A percentile compares a stretch with the other conserved stretches of the same genome.
These are phyloP conservation scores for Propithecus perrieri DNA, from an alignment of 2,797 vertebrate species.

Conservation along the genomic window DNA sequence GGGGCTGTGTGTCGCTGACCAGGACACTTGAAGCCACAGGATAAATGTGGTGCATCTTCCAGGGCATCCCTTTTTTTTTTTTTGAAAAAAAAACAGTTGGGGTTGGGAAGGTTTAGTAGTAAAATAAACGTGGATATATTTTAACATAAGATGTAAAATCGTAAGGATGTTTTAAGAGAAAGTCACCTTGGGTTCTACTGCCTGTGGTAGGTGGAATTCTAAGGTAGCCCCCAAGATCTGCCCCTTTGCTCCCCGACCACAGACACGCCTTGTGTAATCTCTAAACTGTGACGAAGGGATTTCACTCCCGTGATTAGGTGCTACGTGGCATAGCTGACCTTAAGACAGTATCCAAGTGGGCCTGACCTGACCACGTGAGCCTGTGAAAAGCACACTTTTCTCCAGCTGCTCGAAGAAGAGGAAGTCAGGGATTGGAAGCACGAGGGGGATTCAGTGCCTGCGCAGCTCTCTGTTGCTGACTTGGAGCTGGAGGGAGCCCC, in stretches of 20 bases:
- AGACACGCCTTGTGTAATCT: background rate
- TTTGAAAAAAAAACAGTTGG: background rate
- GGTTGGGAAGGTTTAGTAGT: conserved; percentile 64
- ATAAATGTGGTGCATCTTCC: conserved; percentile 56
- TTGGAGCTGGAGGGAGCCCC: background rate
- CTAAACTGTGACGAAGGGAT: background rate
- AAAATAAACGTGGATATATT: conserved; percentile 79
- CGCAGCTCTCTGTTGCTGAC: background rate
- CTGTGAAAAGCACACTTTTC: background rate
- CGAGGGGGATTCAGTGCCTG: background rate
- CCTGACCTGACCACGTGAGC: background rate
- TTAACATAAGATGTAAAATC: conserved; percentile 66
- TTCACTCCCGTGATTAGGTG: background rate
- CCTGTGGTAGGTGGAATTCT: background rate
- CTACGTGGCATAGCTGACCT: background rate
- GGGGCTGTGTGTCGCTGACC: background rate
- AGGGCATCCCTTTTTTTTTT: background rate
- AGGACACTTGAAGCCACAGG: conserved; percentile 66
- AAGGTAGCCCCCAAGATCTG: too few species aligned
- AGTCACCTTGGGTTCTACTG: background rate
- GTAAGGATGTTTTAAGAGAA: conserved; percentile 33
- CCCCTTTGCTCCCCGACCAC: rapidly evolving
- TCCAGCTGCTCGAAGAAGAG: background rate
- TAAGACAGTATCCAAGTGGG: background rate
- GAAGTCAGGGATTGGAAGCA: background rate